Base-by-base conservation (phyloP, 2,797 vertebrate genomes). In the Pseudopleuronectes americanus region DNA sequence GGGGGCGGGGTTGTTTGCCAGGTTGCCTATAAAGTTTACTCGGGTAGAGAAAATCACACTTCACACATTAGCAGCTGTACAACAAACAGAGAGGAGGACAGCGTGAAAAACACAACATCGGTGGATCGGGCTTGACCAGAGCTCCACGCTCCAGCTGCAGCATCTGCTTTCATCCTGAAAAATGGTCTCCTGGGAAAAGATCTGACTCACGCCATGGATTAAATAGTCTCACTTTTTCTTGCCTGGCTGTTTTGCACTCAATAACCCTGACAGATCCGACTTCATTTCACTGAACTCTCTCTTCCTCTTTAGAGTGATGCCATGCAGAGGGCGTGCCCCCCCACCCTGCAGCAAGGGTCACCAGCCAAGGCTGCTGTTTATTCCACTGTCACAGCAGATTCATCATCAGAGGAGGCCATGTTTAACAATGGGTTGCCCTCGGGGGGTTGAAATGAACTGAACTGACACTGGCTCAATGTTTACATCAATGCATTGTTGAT, bases 111-210 rank as follows among this genome's bases (percentile, higher is more conserved):
- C 74, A 77, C 8, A 79, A 84, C 80, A 84, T 80, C 78, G 66
- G 80, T 38, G 36, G 10, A 13, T 38, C 36, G 71, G 52, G 23
- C 26, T 48, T 81, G 84, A 85, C 82, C 87, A 59, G 3, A 17
- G 6, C 56, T 22, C 24, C 41, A 36, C 0, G 19, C 47, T 19
- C 6, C 6, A 19, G 45, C 65, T 69, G 52, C 66, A 74, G 68
- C 90, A 80, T 86, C 82, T 84, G 81, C 84, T 89, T 83, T 83
- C 81, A 89, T 82, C 63, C 64, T 79, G 69, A 79, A 76, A 79
- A 76, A 80, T 21, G 3, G 64, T 85, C 88, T 81, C 83, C 68
- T 78, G 88, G 83, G 87, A 81, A 79, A 76, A 74, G 70, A 69
- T 81, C 68, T 83, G 82, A 90, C 82, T 90, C 87, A 90, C 77